Conservation (phyloP, 2,888 invertebrate species). For the Cephalotes varians region DNA sequence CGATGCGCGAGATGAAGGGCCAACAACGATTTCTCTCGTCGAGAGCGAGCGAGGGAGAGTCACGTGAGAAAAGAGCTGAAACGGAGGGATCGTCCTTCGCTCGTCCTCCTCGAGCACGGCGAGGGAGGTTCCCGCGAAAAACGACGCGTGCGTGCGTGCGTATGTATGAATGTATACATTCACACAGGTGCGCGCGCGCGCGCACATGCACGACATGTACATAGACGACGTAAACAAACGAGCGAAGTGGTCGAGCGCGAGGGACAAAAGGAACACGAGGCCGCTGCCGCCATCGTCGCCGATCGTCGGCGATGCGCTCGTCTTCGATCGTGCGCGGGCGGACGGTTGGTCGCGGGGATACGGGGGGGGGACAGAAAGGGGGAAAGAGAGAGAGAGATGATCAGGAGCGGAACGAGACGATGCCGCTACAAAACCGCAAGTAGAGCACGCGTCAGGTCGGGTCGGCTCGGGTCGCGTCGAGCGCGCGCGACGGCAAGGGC, state of each 20-base stretch:
- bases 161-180: neutral
- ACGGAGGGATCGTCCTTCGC: neutral
- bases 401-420: constrained; percentile 41
- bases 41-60: constrained; percentile 29
- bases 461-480: constrained; percentile 41
- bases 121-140: constrained; percentile 26
- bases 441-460: constrained; percentile 65
- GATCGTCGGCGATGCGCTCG: constrained; percentile 44
- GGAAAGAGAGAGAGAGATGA: constrained; percentile 49
- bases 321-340: constrained; percentile 48
- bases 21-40: constrained; percentile 34
- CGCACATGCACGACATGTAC: neutral
- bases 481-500: constrained; percentile 66
- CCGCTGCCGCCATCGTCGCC: constrained; percentile 18
- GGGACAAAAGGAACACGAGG: constrained; percentile 49
- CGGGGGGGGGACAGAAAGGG: neutral
- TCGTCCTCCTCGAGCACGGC: neutral
- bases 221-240: constrained; percentile 49
- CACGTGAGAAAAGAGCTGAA: neutral
- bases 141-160: neutral
- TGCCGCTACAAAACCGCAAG: constrained; percentile 68
- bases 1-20: constrained; percentile 53
- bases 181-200: neutral
- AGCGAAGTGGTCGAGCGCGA: constrained; percentile 46
- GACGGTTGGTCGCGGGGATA: neutral